Evolutionary conservation across 1,140 invertebrate species (phyloP), one percentile per base, ranked within the genome.

Genomic region (Drosophila repleta): DNA sequence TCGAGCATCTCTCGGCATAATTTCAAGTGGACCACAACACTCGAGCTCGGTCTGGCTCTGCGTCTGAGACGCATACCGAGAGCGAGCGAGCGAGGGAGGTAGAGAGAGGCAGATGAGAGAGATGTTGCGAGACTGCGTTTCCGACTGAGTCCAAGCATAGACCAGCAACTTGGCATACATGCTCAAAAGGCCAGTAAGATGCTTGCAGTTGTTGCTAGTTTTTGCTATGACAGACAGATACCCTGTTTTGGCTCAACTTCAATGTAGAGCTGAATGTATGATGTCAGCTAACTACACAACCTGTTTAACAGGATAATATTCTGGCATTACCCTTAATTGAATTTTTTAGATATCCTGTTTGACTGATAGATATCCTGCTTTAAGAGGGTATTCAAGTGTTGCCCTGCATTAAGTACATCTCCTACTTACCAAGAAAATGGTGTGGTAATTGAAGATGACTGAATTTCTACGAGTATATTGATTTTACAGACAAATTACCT

Each of bases 21-120:
- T 74, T 74, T 74, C 65, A 74, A 74, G 71, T 74, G 71, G 71
- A 74, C 71, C 71, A 74, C 71, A 74, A 53, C 58, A 63, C 71
- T 74, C 71, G 37, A 72, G 53, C 15, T 48, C 26, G 46, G 53
- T 60, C 29, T 62, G 8, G 51, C 41, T 43, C 55, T 49, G 32
- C 45, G 57, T 21, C 61, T 57, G 15, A 26, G 18, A 41, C 21
- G 17, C 41, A 26, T 4, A n/a, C 8, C 1, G 29, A 41, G 17
- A 29, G 24, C 10, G 32, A 48, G 29, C 3, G 4, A 15, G 39
- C 0, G 39, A 17, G 39, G 6, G 39, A 43, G 39, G 13, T 11
- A 39, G 39, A 0, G 39, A 41, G 37, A 1, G 37, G 13, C n/a
- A 6, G 3, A 18, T 13, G 11, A 39, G 37, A n/a, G 39, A 41